Evolutionary conservation across 2,888 invertebrate genomes (phyloP).

Genomic region (Andrena haemorrhoa): DNA sequence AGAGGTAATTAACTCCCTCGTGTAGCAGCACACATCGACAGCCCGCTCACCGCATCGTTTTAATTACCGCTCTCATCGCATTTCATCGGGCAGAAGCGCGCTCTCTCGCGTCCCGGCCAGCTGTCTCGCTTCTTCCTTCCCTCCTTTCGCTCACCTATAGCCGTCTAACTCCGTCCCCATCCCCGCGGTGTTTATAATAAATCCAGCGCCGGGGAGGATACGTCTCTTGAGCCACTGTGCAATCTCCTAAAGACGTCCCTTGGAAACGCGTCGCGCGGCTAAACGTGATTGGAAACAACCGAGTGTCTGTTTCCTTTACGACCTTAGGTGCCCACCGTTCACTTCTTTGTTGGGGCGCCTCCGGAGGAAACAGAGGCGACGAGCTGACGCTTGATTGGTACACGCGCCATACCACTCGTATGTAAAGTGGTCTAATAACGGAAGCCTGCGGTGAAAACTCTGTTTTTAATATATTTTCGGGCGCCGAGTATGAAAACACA

Average conservation of each 20-base stretch:
- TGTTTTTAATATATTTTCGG: background rate
- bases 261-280: constrained; percentile 18
- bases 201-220: constrained; percentile 70
- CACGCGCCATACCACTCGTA: background rate
- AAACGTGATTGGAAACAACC: constrained; percentile 45
- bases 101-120: background rate
- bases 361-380: constrained; percentile 5
- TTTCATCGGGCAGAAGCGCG: constrained; percentile 79
- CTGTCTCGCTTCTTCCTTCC: constrained; percentile 3
- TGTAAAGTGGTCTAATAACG: constrained; percentile 21
- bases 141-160: constrained; percentile 7
- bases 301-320: constrained; percentile 32
- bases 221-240: constrained; percentile 62
- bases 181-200: constrained; percentile 75
- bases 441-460: no score
- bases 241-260: constrained; percentile 64
- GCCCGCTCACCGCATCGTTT: constrained; percentile 77
- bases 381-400: background rate
- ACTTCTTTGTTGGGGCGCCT: background rate
- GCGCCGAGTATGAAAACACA: no score
- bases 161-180: constrained; percentile 7
- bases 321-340: background rate
- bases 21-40: constrained; percentile 67
- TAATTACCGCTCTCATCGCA: constrained; percentile 81
- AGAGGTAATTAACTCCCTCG: constrained; percentile 83